Percentiles rank a stretch among this genome's conserved stretches.
Conservation (phyloP, 2,888 invertebrate genomes). For the Amiota mariae region DNA sequence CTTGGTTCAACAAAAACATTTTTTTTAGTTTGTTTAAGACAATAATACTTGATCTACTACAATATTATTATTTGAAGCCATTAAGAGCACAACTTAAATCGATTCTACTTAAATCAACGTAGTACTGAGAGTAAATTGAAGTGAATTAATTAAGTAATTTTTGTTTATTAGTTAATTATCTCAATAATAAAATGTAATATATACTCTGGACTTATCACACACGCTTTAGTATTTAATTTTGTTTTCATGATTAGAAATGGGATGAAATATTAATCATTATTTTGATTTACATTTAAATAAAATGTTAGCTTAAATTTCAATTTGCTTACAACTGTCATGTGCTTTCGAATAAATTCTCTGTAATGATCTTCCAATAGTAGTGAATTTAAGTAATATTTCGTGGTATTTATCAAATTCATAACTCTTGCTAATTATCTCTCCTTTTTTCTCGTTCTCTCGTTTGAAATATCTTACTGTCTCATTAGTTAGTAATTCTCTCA, state of each 20-base stretch:
- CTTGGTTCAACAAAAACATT: constrained; percentile 14
- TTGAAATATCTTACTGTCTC: constrained; percentile 1
- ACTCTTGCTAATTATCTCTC: background rate
- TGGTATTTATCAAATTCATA: too few relatives aligned
- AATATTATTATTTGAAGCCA: background rate
- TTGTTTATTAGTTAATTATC: background rate
- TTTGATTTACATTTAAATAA: too few relatives aligned
- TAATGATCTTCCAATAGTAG: too few relatives aligned
- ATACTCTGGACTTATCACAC: background rate
- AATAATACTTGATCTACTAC: background rate
- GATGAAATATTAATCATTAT: too few relatives aligned
- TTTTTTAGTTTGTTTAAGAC: constrained; percentile 1
- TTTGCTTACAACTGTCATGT: too few relatives aligned
- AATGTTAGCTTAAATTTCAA: too few relatives aligned
- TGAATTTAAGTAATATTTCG: too few relatives aligned
- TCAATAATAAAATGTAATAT: background rate
- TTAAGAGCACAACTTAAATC: constrained; percentile 1
- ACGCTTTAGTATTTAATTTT: background rate
- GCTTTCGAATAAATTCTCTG: too few relatives aligned
- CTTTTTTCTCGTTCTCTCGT: background rate
- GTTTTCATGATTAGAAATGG: too few relatives aligned
- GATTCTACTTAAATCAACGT: background rate
- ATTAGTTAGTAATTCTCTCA: background rate
- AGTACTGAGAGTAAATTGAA: too few relatives aligned
- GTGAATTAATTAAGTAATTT: background rate